These are phyloP conservation scores for Aphidius ervi DNA, from an alignment of 1,140 invertebrate genomes.

Conservation along the genomic window DNA sequence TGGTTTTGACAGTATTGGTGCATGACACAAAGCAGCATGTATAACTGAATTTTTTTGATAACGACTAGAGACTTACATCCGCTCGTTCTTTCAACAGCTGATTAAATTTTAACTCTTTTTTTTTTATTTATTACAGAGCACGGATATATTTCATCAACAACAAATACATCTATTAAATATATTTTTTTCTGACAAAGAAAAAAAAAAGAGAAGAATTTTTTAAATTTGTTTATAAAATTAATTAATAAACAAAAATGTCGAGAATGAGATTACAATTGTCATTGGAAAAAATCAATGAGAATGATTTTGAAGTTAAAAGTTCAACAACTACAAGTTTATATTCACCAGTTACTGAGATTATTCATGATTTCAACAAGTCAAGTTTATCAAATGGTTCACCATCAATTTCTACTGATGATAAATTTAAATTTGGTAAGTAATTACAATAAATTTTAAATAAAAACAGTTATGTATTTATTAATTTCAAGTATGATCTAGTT, in stretches of 20 bases:
- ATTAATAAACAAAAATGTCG: no score
- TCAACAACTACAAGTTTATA: background rate
- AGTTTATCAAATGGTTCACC: slow-evolving; percentile 17
- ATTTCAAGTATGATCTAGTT: background rate
- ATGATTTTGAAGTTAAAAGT: background rate
- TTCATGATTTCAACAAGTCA: slow-evolving; percentile 28
- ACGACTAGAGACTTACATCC: background rate
- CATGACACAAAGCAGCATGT: background rate
- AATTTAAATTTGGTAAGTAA: slow-evolving; percentile 5
- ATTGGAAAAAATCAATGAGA: slow-evolving; percentile 5
- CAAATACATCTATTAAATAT: no score
- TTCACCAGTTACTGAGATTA: slow-evolving; percentile 33
- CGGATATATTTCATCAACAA: no score
- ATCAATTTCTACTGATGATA: background rate
- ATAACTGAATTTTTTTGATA: slow-evolving; percentile 1
- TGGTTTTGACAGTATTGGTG: no score
- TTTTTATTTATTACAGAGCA: no score
- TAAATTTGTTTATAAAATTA: no score
- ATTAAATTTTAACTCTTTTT: slow-evolving; percentile 5
- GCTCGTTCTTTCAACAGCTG: slow-evolving; percentile 6
- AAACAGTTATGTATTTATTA: background rate
- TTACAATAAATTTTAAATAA: no score
- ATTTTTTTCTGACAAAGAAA: no score
- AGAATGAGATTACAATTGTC: no score
- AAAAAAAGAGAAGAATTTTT: no score